phyloP scores from a whole-genome alignment of 2,888 invertebrate species.

The Cephus spinipes region DNA sequence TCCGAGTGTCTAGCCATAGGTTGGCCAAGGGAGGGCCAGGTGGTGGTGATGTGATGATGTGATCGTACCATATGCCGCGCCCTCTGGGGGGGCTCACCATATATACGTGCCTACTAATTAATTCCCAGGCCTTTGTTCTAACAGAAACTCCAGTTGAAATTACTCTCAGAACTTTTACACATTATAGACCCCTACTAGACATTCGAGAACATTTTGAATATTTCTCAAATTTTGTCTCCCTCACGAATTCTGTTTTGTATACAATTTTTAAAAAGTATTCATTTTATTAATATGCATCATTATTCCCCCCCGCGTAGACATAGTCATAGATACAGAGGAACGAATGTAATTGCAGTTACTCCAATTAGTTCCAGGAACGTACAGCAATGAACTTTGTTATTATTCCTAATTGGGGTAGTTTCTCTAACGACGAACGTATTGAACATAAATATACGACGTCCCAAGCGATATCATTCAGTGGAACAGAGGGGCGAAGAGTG shows the following conservation, averaged over 20 bases:
- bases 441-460: background rate
- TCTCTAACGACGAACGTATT: constrained; percentile 10
- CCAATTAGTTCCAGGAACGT: constrained; percentile 1
- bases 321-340: background rate
- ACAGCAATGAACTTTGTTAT: background rate
- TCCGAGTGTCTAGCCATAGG: constrained; percentile 11
- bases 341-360: background rate
- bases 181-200: background rate
- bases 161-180: constrained; percentile 16
- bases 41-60: constrained; percentile 60
- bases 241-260: background rate
- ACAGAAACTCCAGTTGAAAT: constrained; percentile 49
- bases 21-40: constrained; percentile 44
- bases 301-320: background rate
- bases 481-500: background rate
- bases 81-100: constrained; percentile 47
- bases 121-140: constrained; percentile 63
- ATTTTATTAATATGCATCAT: background rate
- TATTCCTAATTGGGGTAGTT: constrained; percentile 2
- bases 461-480: constrained; percentile 1
- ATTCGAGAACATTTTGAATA: background rate
- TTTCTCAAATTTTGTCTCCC: background rate
- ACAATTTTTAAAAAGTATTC: background rate
- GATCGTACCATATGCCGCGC: constrained; percentile 63
- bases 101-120: constrained; percentile 60